Evolutionary conservation across 2,888 invertebrate species (phyloP), one percentile per base, ranked within the genome.

Genomic region (Drosophila ezoana): DNA sequence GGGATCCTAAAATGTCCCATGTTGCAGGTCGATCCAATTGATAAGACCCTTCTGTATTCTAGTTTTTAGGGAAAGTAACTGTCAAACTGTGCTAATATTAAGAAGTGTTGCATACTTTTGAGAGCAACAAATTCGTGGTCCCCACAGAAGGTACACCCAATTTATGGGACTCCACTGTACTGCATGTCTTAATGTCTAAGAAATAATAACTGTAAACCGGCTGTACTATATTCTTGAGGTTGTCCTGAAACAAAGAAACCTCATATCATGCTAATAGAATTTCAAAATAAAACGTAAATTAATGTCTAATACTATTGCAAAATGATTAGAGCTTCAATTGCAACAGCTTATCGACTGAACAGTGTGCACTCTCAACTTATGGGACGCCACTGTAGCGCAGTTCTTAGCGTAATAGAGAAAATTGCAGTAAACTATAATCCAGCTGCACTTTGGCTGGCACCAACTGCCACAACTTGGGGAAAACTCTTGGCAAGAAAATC

Each of bases 401-500:
- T 18, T n/a, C 48, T 10, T 3, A 6, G 13, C 9, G 14, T 18
- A 16, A 16, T 47, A n/a, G 40, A 44, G 48, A 23, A 38, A 48
- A 56, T 33, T 60, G 59, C 62, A 54, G 52, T 63, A 73, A 65
- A 62, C 61, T 63, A 53, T 52, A 56, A 75, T 59, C 54, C 47
- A 54, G 40, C 20, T 57, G 70, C 70, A 62, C 38, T 69, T 62
- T 51, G 37, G 44, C 56, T 64, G 63, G 38, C 52, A 57, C 23
- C 47, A 72, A 65, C 64, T 65, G 47, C 45, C 59, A 20, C 40
- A 52, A 40, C 52, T 52, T 40, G 40, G 16, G 28, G 54, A 64
- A 62, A 72, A 48, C 28, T 28, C 28, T 72, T 85, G 77, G 80
- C 81, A 76, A 74, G 74, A 81, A 81, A 89, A 81, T 81, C 87